Evolutionary conservation across 2,797 vertebrate genomes (phyloP).

Genomic region (Gambusia yucatana): DNA sequence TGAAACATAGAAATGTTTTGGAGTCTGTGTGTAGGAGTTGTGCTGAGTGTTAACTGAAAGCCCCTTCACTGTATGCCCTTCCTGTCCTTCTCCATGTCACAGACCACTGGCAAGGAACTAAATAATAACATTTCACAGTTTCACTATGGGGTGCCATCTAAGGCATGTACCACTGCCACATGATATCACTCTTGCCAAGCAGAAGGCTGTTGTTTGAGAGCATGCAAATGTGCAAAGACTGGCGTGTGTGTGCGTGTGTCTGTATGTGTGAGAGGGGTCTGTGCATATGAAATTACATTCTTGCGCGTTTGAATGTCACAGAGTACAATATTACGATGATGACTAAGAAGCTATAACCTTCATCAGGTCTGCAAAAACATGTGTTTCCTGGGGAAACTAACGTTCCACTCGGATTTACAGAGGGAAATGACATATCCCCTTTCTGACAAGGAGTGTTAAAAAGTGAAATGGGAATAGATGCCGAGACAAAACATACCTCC

Average conservation of each 20-base stretch:
- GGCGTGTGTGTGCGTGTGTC: neutral
- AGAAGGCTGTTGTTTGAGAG: conserved; percentile 34
- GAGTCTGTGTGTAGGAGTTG: conserved; percentile 31
- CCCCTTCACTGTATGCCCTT: conserved; percentile 54
- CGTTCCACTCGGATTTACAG: conserved; percentile 71
- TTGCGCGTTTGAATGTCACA: conserved; percentile 58
- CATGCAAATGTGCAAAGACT: conserved; percentile 23
- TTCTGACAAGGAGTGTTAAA: conserved; percentile 76
- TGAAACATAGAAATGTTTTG: conserved; percentile 37
- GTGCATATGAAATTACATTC: conserved; percentile 51
- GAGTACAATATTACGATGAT: conserved; percentile 60
- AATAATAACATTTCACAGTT: conserved; percentile 84
- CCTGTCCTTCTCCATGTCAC: conserved; percentile 72
- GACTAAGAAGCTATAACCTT: conserved; percentile 75
- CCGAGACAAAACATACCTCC: conserved; percentile 71
- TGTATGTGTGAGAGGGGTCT: neutral
- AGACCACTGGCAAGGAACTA: conserved; percentile 75
- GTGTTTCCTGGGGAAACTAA: conserved; percentile 73
- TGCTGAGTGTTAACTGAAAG: conserved; percentile 55
- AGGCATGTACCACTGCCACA: conserved; percentile 74
- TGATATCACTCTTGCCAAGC: conserved; percentile 69
- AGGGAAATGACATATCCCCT: conserved; percentile 75
- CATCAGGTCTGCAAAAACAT: conserved; percentile 76
- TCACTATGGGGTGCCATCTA: conserved; percentile 64
- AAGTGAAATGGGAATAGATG: conserved; percentile 69